Evolutionary conservation across 1,140 invertebrate species (phyloP).

Genomic region (Agrilus planipennis): DNA sequence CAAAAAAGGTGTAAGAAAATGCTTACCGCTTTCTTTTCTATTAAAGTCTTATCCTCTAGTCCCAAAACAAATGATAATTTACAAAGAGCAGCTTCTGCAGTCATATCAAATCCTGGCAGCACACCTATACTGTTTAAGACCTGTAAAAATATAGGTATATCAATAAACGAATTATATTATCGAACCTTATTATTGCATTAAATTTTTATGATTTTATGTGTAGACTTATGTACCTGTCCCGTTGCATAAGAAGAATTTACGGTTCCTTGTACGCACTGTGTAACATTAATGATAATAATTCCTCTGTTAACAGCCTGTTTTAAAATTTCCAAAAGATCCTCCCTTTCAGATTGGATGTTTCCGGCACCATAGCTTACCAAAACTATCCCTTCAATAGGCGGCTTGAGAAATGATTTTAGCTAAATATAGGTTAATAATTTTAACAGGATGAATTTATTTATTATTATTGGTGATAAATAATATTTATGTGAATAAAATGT

Average conservation of each 20-base stretch:
- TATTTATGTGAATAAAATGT: constrained; percentile 3
- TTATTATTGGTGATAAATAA: background rate
- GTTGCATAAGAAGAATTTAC: constrained; percentile 73
- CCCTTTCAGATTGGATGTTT: constrained; percentile 75
- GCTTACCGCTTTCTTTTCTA: constrained; percentile 59
- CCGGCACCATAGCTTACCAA: constrained; percentile 88
- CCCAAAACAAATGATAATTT: constrained; percentile 82
- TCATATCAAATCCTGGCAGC: constrained; percentile 88
- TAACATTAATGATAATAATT: constrained; percentile 85
- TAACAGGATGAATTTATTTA: background rate
- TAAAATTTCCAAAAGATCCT: constrained; percentile 70
- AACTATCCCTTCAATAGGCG: constrained; percentile 67
- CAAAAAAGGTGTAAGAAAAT: no score
- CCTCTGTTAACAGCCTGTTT: constrained; percentile 61
- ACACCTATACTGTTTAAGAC: constrained; percentile 51
- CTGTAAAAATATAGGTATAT: constrained; percentile 10
- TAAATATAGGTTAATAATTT: constrained; percentile 21
- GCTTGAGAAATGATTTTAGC: constrained; percentile 64
- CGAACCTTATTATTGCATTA: no score
- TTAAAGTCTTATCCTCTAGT: constrained; percentile 42
- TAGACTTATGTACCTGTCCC: constrained; percentile 44
- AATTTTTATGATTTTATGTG: background rate
- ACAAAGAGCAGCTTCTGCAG: constrained; percentile 82
- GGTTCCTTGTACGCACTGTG: constrained; percentile 72
- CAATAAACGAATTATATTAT: no score